Base-by-base conservation (phyloP, 2,888 invertebrate genomes). In the Venusia cambrica region DNA sequence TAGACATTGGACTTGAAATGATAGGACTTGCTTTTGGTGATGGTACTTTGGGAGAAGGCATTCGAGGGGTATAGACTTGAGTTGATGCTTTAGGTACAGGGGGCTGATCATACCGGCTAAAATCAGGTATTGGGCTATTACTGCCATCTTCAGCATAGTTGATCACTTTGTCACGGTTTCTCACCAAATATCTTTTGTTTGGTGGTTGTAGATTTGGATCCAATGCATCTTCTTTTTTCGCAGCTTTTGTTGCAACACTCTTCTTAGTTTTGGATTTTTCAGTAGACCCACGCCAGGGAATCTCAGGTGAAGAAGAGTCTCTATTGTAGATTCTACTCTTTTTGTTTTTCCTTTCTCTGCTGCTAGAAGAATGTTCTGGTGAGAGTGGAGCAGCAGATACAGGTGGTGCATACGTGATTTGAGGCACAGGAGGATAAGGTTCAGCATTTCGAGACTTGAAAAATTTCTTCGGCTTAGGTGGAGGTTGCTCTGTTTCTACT, bases 401-500 rank as follows among this genome's bases (percentile, higher is more conserved):
- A 22, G 87, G 83, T 31, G 88, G 87, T 37, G 87, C 88, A 69
- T 87, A 87, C 17, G 81, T 85, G 22, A 87, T 87, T 51, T 87
- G 87, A 46, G 88, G 87, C 41, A 87, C 81, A 44, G 81, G 76
- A 38, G 90, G 90, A 39, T 89, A 89, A 2, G 89, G 81, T 49
- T 91, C 91, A 8, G 91, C 88, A 75, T 94, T 94, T 29, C 94
- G 92, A 64, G 95, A 95, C 69, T 96, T 96, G 70, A 96, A 96
- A 75, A 96, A 96, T 70, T 96, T 96, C 68, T 95, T 94, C 21
- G 96, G 96, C 71, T 95, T 94, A 54, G 90, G 90, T 50, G 90
- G 83, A 37, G 88, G 78, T 49, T 84, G 78, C 32, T 83, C 87
- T 43, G 88, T 79, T 57, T 87, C 87, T 52, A 88, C 84, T 32